Evolutionary conservation across 2,113 vertebrate genomes (phyloP).

Genomic region (Trogon melanurus): DNA sequence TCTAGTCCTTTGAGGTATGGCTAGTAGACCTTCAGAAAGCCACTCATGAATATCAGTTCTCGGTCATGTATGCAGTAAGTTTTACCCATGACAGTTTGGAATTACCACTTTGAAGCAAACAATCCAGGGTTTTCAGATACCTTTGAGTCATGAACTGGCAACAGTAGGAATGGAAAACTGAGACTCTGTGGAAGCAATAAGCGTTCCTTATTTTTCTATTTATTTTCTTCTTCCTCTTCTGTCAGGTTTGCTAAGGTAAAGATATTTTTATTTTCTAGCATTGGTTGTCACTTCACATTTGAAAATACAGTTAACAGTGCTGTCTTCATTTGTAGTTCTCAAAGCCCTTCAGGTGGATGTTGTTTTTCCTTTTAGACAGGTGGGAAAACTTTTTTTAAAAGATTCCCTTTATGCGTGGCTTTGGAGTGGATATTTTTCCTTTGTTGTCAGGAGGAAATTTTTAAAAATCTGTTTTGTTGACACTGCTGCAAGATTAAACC

Average conservation of each 20-base stretch:
- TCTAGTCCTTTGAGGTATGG: background rate
- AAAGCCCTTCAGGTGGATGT: background rate
- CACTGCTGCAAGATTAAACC: constrained; percentile 48
- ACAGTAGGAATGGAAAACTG: background rate
- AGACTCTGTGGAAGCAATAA: background rate
- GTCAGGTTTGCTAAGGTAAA: background rate
- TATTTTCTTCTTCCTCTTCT: background rate
- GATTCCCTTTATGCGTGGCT: background rate
- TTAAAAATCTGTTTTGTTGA: constrained; percentile 60
- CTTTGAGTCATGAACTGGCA: background rate
- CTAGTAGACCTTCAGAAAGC: background rate
- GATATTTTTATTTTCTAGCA: background rate
- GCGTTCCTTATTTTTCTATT: background rate
- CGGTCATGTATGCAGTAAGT: background rate
- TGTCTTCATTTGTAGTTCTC: background rate
- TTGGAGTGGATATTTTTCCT: constrained; percentile 43
- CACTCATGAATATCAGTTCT: background rate
- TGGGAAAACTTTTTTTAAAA: background rate
- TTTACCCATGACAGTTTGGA: background rate
- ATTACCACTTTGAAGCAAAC: background rate
- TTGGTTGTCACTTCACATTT: background rate
- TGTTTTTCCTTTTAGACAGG: background rate
- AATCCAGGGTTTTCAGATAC: background rate
- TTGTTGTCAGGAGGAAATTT: constrained; percentile 48
- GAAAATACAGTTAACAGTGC: background rate